A percentile compares a stretch with the other conserved stretches of the same genome.
phyloP scores from a whole-genome alignment of 2,797 vertebrate species.

The Poecile montanus region DNA sequence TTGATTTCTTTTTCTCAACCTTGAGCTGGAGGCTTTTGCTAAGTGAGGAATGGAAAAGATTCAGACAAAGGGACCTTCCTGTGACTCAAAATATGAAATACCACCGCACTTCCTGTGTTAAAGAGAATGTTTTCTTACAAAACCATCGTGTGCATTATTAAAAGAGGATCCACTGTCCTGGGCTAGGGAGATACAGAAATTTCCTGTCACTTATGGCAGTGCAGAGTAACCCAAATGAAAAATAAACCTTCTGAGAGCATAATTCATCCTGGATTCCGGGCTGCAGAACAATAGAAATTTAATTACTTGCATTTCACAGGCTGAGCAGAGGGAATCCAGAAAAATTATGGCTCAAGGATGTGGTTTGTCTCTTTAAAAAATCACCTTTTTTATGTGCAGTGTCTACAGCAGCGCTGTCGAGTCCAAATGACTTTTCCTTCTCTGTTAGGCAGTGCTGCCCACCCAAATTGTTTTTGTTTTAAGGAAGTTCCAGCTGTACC shows the following conservation, averaged over 20 bases:
- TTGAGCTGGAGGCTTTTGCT: not conserved
- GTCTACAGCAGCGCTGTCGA: not conserved
- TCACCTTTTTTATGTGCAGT: not conserved
- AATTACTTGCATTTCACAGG: not conserved
- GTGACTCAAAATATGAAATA: not conserved
- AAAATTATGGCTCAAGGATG: not conserved
- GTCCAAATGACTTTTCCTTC: not conserved
- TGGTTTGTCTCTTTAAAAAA: not conserved
- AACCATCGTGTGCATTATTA: not conserved
- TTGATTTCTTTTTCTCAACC: not conserved
- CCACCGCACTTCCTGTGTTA: not conserved
- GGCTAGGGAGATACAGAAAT: not conserved
- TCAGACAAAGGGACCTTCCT: not conserved
- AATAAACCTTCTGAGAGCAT: not conserved
- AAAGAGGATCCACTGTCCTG: not conserved
- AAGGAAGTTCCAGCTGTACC: not conserved
- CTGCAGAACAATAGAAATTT: not conserved
- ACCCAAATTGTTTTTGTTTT: not conserved
- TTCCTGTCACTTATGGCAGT: not conserved
- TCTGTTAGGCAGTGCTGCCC: not conserved
- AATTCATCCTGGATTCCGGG: not conserved
- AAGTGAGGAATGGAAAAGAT: not conserved
- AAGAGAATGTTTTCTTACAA: not conserved
- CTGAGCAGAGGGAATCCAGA: not conserved
- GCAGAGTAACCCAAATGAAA: not conserved